Conservation (phyloP, 1,140 invertebrate species). For the Calliphora vicina region DNA sequence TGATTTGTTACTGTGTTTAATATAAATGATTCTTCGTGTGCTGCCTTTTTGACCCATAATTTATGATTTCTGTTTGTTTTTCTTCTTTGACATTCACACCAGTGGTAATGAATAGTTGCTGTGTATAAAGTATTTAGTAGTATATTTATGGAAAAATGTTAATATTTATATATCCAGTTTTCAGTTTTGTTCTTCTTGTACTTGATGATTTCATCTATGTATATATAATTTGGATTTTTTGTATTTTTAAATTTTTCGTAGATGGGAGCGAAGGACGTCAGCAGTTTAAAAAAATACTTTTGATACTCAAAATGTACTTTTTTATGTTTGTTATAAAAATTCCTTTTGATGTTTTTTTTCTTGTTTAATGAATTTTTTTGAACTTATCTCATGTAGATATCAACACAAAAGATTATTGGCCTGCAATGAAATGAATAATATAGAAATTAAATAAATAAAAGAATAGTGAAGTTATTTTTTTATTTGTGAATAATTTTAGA, state of each 20-base stretch:
- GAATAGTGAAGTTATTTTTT: no score
- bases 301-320: conserved; percentile 21
- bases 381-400: background rate
- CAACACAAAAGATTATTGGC: background rate
- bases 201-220: background rate
- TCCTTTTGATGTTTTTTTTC: conserved; percentile 38
- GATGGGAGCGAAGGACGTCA: conserved; percentile 38
- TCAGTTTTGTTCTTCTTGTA: background rate
- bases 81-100: no score
- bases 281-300: conserved; percentile 38
- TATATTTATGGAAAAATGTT: conserved; percentile 3
- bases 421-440: background rate
- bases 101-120: background rate
- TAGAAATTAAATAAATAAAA: no score
- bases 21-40: conserved; percentile 18
- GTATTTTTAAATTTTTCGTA: conserved; percentile 26
- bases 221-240: conserved; percentile 28
- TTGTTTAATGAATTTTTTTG: conserved; percentile 24
- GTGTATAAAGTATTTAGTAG: background rate
- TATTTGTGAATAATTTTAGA: no score
- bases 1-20: background rate
- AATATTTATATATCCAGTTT: background rate
- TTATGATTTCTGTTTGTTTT: background rate
- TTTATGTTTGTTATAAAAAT: conserved; percentile 32
- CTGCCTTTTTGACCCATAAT: conserved; percentile 26